Base-by-base conservation (phyloP, 1,140 invertebrate species). In the Notospermus geniculatus region DNA sequence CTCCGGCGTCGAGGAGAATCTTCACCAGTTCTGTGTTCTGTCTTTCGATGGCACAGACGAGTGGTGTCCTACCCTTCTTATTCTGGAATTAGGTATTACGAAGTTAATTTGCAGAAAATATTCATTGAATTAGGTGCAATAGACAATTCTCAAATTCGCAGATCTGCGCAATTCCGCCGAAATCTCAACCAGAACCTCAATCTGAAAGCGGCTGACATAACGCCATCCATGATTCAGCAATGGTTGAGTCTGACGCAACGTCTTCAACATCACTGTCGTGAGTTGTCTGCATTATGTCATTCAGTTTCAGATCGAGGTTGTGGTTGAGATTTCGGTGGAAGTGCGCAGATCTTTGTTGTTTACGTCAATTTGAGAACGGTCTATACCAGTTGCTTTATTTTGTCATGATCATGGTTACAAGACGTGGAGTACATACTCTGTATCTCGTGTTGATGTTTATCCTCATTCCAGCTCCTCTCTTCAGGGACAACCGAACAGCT, bases 391-490 rank as follows among this genome's bases (percentile, higher is more conserved):
- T n/a, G n/a, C n/a, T n/a, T 53, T 22, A n/a, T n/a, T n/a, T n/a
- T n/a, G n/a, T n/a, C n/a, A n/a, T n/a, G n/a, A n/a, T 66, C 71
- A 65, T 70, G 57, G 58, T 69, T 71, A 62, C 66, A 65, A 19
- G 67, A 68, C 11, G 70, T 57, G 39, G 70, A 70, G 28, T 71
- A 62, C 63, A 57, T 61, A 74, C 72, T 65, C 62, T 67, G 60
- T 68, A 70, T 50, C 72, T 60, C n/a, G 65, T 45, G 63, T 74
- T 74, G 29, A 72, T 63, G 11, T 57, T 36, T 7, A 36, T 36
- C 32, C 15, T 36, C 32, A 36, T 36, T 61, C 29, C 63, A 68
- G 66, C 71, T 0, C 45, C 54, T 57, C 27, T 64, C 30, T 59
- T 29, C n/a, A 72, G 45, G 22, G 71, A 52, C 15, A 57, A 43